Evolutionary conservation across 2,113 vertebrate genomes (phyloP).

Genomic region (Lampris megalopsis): DNA sequence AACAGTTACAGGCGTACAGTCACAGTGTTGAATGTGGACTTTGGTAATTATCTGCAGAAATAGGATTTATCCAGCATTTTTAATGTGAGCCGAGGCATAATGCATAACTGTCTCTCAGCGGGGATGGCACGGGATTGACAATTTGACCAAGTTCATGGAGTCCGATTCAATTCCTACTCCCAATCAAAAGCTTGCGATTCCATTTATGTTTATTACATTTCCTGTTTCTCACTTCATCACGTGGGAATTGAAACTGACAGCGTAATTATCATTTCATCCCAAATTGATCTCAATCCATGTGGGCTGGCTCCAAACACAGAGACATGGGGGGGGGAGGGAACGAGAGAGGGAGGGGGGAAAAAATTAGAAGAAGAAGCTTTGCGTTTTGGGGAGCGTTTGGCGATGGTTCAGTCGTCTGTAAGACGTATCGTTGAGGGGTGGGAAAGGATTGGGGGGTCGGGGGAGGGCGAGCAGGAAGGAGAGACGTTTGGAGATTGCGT

Average conservation of each 20-base stretch:
- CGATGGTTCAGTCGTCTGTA: constrained; percentile 84
- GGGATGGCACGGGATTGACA: constrained; percentile 61
- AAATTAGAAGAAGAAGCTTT: constrained; percentile 57
- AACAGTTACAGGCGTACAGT: constrained; percentile 61
- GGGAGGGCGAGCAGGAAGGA: constrained; percentile 56
- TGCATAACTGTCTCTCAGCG: constrained; percentile 54
- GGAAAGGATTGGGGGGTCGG: constrained; percentile 55
- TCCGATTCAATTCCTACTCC: constrained; percentile 59
- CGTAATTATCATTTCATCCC: constrained; percentile 85
- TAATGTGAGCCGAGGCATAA: constrained; percentile 56
- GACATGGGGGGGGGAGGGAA: constrained; percentile 66
- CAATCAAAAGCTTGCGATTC: constrained; percentile 76
- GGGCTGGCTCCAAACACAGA: constrained; percentile 78
- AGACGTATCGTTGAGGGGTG: constrained; percentile 82
- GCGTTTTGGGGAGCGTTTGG: constrained; percentile 80
- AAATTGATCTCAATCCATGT: constrained; percentile 83
- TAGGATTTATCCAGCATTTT: constrained; percentile 53
- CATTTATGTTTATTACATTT: constrained; percentile 81
- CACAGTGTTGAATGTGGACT: constrained; percentile 65
- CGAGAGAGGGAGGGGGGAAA: constrained; percentile 46
- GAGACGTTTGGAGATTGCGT: constrained; percentile 83
- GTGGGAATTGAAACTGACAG: constrained; percentile 83
- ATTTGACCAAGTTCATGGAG: constrained; percentile 50
- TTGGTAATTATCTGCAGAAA: constrained; percentile 68
- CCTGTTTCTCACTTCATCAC: constrained; percentile 83